Conservation (phyloP, 2,113 vertebrate genomes). For the Pimephales promelas region DNA sequence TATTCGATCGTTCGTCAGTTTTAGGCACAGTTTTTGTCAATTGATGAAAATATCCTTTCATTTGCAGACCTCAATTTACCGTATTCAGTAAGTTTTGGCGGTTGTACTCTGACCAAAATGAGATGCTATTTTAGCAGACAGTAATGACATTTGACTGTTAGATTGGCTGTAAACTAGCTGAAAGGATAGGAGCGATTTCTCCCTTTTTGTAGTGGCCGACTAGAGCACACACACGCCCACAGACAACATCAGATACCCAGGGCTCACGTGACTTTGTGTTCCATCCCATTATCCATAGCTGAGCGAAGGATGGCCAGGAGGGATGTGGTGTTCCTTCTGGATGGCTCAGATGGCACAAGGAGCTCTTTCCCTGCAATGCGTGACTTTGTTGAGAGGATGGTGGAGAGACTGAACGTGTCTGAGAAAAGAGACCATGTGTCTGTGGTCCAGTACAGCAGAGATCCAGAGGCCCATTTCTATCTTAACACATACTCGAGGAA, state of each 20-base stretch:
- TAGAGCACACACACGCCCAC: background rate
- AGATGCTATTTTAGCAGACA: background rate
- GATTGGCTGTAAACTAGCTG: background rate
- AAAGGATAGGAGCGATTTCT: background rate
- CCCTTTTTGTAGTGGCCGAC: background rate
- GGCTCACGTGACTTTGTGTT: constrained; percentile 49
- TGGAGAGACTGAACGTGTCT: constrained; percentile 82
- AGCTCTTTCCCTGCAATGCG: constrained; percentile 83
- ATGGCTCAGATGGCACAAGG: constrained; percentile 81
- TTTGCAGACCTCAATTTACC: background rate
- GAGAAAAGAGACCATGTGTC: constrained; percentile 50
- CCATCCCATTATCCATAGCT: constrained; percentile 47
- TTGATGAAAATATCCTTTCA: background rate
- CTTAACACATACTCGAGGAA: constrained; percentile 69
- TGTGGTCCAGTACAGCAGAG: constrained; percentile 48
- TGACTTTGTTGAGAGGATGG: constrained; percentile 84
- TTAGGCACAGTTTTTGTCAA: background rate
- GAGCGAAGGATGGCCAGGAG: constrained; percentile 72
- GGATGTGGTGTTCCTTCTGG: constrained; percentile 92
- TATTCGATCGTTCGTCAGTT: background rate
- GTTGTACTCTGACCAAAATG: background rate
- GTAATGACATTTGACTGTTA: background rate
- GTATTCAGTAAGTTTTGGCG: background rate
- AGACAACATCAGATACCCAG: background rate
- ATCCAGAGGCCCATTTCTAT: constrained; percentile 66